Percentiles rank a stretch among this genome's conserved stretches.
These are phyloP conservation scores for Ferrisia virgata DNA, from an alignment of 2,888 invertebrate species.

Conservation along the genomic window DNA sequence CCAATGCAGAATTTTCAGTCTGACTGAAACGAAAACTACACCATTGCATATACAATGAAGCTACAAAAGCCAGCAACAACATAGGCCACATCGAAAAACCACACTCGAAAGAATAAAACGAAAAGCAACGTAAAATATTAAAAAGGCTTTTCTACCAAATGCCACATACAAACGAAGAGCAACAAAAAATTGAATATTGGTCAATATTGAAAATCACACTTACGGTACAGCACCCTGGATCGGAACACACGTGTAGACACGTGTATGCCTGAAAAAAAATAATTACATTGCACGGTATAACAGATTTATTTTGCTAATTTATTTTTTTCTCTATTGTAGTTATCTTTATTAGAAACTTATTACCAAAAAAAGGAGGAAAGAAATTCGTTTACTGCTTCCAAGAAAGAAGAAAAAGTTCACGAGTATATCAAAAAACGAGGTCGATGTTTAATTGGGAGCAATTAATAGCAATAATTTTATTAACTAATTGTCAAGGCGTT, in stretches of 20 bases:
- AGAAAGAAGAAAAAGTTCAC: too few species aligned
- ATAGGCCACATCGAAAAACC: neutral
- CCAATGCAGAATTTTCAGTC: too few species aligned
- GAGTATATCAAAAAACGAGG: neutral
- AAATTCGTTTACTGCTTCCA: neutral
- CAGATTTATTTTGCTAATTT: neutral
- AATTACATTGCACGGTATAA: neutral
- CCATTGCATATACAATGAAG: too few species aligned
- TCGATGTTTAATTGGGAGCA: neutral
- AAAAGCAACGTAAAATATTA: neutral
- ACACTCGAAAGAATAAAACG: neutral
- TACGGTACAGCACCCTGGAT: slow-evolving; percentile 64
- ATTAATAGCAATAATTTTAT: too few species aligned
- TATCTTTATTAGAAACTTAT: neutral
- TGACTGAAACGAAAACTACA: too few species aligned
- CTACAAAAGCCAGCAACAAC: too few species aligned
- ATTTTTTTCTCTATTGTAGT: neutral
- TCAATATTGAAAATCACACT: slow-evolving; percentile 64
- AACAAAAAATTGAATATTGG: slow-evolving; percentile 30
- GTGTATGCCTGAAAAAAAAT: slow-evolving; percentile 75
- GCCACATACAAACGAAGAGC: neutral
- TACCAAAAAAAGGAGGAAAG: neutral
- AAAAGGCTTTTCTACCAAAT: slow-evolving; percentile 17
- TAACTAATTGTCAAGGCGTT: too few species aligned
- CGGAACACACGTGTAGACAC: slow-evolving; percentile 85